Evolutionary conservation across 2,113 vertebrate species (phyloP), one percentile per base, ranked within the genome.

Genomic region (Piprites chloris): DNA sequence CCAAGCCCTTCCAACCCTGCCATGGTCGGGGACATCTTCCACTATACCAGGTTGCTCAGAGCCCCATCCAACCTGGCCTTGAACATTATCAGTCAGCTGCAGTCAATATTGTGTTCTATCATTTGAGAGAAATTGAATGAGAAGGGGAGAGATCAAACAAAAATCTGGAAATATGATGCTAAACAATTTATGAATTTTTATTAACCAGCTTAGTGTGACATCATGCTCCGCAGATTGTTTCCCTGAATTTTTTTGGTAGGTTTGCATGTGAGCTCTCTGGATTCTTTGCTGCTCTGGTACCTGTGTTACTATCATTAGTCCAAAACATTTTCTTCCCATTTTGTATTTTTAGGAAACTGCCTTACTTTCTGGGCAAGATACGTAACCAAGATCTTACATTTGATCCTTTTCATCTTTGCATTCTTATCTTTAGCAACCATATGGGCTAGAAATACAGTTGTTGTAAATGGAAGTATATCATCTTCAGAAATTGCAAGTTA

Each of bases 391-490:
- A 81, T 61, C 47, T 95, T 94, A 59, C 8, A 3, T 86, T 90
- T 80, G 32, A 67, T 85, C 95, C 12, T 56, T 88, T 92, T 89
- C 22, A 23, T 78, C 61, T 84, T 90, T 61, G 68, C 13, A 4
- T 89, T 65, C 68, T 96, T 93, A 90, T 84, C 88, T 92, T 81
- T 62, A 87, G 30, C 65, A 84, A 12, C 83, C 79, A 69, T 39
- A 49, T 50, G 69, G 73, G 41, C 47, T 92, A 63, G 68, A 86
- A 90, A 52, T 81, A 10, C 11, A 73, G 37, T 88, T 1, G 0
- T 58, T 93, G 10, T 92, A 85, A 90, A 65, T 68, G 52, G 37
- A 72, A 78, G 30, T 52, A 8, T 56, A 30, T 72, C 61, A 84
- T 94, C 83, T 84, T 83, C 72, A 84, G 42, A 78, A 86, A 69